phyloP scores from a whole-genome alignment of 2,797 vertebrate species.

The Ficedula albicollis region DNA sequence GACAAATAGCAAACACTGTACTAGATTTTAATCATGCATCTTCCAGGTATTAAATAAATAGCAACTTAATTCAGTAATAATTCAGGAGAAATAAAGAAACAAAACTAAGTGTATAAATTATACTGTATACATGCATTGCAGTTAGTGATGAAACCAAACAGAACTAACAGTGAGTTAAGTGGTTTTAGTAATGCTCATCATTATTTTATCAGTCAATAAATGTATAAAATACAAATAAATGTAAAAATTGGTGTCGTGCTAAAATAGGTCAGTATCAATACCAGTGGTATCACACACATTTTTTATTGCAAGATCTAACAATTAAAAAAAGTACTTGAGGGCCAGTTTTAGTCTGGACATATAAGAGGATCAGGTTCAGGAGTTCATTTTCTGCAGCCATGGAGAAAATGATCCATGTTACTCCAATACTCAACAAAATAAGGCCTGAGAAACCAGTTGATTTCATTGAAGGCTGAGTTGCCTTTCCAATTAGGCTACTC shows the following conservation, averaged over 20 bases:
- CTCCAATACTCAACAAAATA: neutral
- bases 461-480: neutral
- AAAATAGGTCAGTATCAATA: neutral
- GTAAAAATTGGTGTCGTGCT: neutral
- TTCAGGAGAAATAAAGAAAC: neutral
- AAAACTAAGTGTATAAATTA: neutral
- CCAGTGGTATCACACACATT: accelerated
- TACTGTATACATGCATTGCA: neutral
- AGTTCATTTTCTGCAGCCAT: neutral
- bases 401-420: neutral
- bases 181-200: neutral
- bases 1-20: neutral
- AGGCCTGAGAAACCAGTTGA: neutral
- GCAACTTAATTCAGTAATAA: neutral
- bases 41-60: neutral
- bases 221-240: neutral
- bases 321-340: neutral
- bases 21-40: neutral
- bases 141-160: neutral
- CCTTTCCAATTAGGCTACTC: neutral
- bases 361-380: neutral
- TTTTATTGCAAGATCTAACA: neutral
- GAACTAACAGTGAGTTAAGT: neutral
- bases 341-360: neutral
- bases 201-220: neutral